phyloP scores from a whole-genome alignment of 35 echinoderm and acorn worm species.

The Diadema setosum region DNA sequence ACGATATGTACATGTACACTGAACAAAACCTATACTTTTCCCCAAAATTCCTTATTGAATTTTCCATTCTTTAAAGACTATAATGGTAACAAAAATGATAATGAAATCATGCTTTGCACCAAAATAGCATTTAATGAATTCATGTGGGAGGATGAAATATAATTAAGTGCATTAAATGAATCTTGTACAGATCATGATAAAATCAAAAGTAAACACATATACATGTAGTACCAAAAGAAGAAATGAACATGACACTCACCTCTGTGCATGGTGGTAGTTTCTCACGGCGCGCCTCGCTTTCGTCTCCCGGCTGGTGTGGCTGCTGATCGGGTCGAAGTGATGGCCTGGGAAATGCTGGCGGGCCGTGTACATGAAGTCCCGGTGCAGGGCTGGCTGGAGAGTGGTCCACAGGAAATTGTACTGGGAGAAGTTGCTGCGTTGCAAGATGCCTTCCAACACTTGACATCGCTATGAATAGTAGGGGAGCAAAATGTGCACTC shows the following conservation, averaged over 20 bases:
- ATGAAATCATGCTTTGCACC: too few relatives aligned
- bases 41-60: too few relatives aligned
- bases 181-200: too few relatives aligned
- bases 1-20: too few relatives aligned
- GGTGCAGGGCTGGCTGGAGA: slow-evolving; percentile 77
- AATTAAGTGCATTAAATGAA: too few relatives aligned
- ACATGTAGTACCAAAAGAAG: too few relatives aligned
- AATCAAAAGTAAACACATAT: too few relatives aligned
- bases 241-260: slow-evolving; percentile 51
- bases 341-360: slow-evolving; percentile 60
- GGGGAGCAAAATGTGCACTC: not conserved
- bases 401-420: slow-evolving; percentile 93
- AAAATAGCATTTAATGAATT: too few relatives aligned
- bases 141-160: too few relatives aligned
- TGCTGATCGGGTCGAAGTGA: slow-evolving; percentile 82
- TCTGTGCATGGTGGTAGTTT: slow-evolving; percentile 78
- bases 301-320: slow-evolving; percentile 54
- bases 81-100: too few relatives aligned
- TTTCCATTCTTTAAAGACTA: too few relatives aligned
- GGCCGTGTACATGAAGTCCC: slow-evolving; percentile 98
- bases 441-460: slow-evolving; percentile 71
- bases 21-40: too few relatives aligned
- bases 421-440: slow-evolving; percentile 81
- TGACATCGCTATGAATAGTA: slow-evolving; percentile 46
- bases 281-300: slow-evolving; percentile 68